phyloP scores from a whole-genome alignment of 2,113 vertebrate genomes.

The Cairina moschata region DNA sequence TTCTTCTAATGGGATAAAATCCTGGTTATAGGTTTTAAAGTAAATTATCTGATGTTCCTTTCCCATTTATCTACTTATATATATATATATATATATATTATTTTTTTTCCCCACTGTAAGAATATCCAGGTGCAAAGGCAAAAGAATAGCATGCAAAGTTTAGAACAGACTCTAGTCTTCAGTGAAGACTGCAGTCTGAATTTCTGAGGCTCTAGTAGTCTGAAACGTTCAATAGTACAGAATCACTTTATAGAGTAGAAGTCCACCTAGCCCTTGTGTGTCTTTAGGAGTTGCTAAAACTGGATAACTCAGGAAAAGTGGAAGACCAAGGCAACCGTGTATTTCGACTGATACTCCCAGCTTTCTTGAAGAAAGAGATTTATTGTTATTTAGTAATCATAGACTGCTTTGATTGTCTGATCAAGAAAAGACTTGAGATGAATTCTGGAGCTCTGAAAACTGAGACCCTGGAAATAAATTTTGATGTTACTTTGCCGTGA shows the following conservation, averaged over 20 bases:
- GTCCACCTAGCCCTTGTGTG: rapidly evolving
- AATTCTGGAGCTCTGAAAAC: not conserved
- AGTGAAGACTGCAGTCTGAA: not conserved
- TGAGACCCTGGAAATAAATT: not conserved
- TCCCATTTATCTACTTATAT: not conserved
- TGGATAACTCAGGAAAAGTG: rapidly evolving
- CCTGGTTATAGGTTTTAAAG: not conserved
- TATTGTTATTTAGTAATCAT: not conserved
- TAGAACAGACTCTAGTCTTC: not conserved
- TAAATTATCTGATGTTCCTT: not conserved
- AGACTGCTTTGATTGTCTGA: not conserved
- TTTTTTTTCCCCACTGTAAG: not conserved
- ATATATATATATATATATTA: too few relatives aligned
- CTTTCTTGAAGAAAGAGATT: not conserved
- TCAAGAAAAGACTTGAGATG: not conserved
- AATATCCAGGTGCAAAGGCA: not conserved
- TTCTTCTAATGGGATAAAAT: not conserved
- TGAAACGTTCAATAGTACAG: not conserved
- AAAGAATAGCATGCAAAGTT: not conserved
- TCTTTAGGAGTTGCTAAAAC: not conserved
- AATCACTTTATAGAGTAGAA: rapidly evolving
- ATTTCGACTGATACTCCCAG: not conserved
- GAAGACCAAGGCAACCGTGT: not conserved
- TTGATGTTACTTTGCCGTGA: not conserved
- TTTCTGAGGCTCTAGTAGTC: not conserved